Conservation (phyloP, 2,888 invertebrate species). For the Ophion ventricosus region DNA sequence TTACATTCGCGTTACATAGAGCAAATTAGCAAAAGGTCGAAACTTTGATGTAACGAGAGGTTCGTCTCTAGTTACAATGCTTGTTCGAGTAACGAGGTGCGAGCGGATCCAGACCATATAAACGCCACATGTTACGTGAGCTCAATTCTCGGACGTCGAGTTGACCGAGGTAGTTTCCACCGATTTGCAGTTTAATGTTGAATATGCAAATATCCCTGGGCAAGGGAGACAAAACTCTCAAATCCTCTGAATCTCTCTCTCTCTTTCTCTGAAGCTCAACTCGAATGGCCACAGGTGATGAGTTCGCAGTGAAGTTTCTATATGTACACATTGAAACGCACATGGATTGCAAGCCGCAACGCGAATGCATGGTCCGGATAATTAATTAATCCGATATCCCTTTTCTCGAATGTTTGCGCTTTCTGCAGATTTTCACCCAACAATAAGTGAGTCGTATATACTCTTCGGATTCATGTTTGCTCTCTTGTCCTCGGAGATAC, state of each 20-base stretch:
- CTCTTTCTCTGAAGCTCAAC: constrained; percentile 12
- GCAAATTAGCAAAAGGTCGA: constrained; percentile 10
- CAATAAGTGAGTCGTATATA: constrained; percentile 27
- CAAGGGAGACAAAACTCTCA: constrained; percentile 12
- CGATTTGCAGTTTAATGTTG: constrained; percentile 60
- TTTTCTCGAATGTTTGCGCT: constrained; percentile 47
- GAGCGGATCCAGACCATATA: constrained; percentile 46
- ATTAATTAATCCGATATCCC: constrained; percentile 55
- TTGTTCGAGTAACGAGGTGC: constrained; percentile 40
- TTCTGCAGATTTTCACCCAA: constrained; percentile 47
- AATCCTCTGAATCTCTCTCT: constrained; percentile 10
- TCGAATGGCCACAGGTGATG: constrained; percentile 21
- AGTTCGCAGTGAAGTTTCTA: constrained; percentile 9
- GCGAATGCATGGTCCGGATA: constrained; percentile 34
- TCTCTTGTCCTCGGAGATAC: not conserved
- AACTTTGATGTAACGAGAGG: constrained; percentile 33
- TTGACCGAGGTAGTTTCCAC: constrained; percentile 54
- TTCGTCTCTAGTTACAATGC: constrained; percentile 22
- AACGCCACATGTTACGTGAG: constrained; percentile 48
- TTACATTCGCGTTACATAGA: not conserved
- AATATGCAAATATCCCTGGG: constrained; percentile 58
- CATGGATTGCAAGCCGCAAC: constrained; percentile 28
- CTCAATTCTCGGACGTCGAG: constrained; percentile 32
- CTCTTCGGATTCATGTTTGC: not conserved
- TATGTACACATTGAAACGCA: not conserved